Evolutionary conservation across 2,888 invertebrate species (phyloP).

Genomic region (Tenthredo mesomela): DNA sequence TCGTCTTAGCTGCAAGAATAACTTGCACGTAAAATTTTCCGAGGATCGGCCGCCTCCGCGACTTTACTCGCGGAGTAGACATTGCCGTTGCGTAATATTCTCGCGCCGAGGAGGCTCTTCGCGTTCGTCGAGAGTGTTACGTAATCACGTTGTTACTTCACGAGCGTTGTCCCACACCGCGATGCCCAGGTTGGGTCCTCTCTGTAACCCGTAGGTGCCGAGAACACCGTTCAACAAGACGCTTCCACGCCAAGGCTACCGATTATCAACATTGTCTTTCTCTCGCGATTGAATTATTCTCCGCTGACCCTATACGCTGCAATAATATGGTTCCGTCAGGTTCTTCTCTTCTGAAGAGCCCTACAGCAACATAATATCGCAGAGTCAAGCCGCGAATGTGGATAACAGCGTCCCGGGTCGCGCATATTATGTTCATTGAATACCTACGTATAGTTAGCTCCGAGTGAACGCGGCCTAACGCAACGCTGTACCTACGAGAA

Average conservation of each 20-base stretch:
- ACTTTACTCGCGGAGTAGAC: background rate
- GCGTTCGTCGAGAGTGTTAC: slow-evolving; percentile 58
- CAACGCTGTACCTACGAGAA: background rate
- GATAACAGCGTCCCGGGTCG: background rate
- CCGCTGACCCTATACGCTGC: background rate
- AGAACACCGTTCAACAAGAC: slow-evolving; percentile 28
- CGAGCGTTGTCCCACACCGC: slow-evolving; percentile 59
- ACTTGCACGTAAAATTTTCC: background rate
- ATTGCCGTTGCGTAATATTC: slow-evolving; percentile 14
- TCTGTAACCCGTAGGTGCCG: background rate
- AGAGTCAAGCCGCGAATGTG: background rate
- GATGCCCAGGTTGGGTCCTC: slow-evolving; percentile 7
- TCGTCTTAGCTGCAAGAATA: background rate
- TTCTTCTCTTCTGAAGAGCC: background rate
- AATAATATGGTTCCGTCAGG: background rate
- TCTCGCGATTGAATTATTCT: background rate
- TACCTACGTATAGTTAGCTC: background rate
- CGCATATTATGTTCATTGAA: background rate
- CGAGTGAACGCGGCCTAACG: slow-evolving; percentile 38
- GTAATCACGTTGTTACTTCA: slow-evolving; percentile 66
- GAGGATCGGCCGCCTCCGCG: background rate
- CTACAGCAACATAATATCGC: background rate
- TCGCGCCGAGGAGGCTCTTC: slow-evolving; percentile 37
- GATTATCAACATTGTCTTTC: background rate
- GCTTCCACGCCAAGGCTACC: slow-evolving; percentile 30